Base-by-base conservation (phyloP, 2,113 vertebrate genomes). In the Piprites chloris region DNA sequence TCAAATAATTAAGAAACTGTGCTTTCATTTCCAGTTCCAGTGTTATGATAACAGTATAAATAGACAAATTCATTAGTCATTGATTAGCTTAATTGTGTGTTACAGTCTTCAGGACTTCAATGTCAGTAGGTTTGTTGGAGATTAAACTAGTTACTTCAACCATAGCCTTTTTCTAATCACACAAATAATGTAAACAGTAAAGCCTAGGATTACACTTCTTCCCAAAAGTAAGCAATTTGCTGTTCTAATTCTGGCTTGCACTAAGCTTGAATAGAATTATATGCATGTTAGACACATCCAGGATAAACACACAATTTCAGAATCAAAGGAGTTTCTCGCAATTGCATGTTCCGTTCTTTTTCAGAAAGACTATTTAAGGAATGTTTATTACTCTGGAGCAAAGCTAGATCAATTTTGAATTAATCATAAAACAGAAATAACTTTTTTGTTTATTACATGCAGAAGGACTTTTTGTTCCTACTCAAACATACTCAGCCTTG, bases 201-300 rank as follows among this genome's bases (percentile, higher is more conserved):
- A 97, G 88, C 89, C 68, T 73, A 81, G 86, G 96, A 95, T 97
- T 97, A 97, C 89, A 95, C 26, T 67, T 86, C 63, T 95, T 97
- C 62, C 76, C 47, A 92, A 92, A 94, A 94, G 77, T 93, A 97
- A 95, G 95, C 85, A 96, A 95, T 95, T 95, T 96, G 66, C 80
- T 94, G 59, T 94, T 96, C 85, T 93, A 95, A 96, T 94, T 95
- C 85, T 93, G 93, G 79, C 47, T 74, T 86, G 35, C 7, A 39
- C 13, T 89, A 82, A 91, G 81, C 50, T 83, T 82, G 66, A 95
- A 87, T 95, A 50, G 91, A 93, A 96, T 93, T 86, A 94, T 79
- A 63, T 37, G 62, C 68, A 84, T 75, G 75, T 94, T 90, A 92
- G 68, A 94, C 83, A 95, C 56, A 91, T 12, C 58, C 85, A 88